Percentiles rank a stretch among this genome's conserved stretches.
Conservation (phyloP, 92 coral and sea anemone species). For the Phenganax subtilis region DNA sequence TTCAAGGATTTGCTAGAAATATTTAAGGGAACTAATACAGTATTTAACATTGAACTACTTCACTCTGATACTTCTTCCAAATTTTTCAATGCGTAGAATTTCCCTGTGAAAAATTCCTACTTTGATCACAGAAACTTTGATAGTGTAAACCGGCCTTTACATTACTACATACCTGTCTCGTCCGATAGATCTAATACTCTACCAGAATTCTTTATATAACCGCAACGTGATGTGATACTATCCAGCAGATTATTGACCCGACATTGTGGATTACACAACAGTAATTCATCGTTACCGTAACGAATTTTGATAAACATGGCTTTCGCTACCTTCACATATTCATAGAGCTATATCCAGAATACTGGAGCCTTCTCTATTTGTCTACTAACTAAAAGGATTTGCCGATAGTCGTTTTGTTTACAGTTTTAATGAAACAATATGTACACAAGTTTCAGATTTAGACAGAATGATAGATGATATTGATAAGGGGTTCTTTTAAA, state of each 20-base stretch:
- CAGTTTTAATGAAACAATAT: conserved; percentile 22
- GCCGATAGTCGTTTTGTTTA: conserved; percentile 12
- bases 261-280: conserved; percentile 87
- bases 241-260: conserved; percentile 66
- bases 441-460: conserved; percentile 1
- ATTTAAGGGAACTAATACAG: too few species aligned
- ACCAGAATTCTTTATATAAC: conserved; percentile 53
- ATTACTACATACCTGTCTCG: conserved; percentile 65
- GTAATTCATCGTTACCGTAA: conserved; percentile 79
- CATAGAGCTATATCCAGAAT: background rate
- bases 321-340: background rate
- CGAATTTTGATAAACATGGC: conserved; percentile 75
- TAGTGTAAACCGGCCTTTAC: background rate
- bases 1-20: too few species aligned
- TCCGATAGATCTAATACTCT: conserved; percentile 81
- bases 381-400: conserved; percentile 20
- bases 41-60: too few species aligned
- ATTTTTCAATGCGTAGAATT: too few species aligned
- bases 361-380: conserved; percentile 32
- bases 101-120: too few species aligned
- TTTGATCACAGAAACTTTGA: too few species aligned
- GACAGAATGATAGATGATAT: conserved; percentile 23
- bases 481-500: background rate
- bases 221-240: conserved; percentile 75
- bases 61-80: too few species aligned